Evolutionary conservation across 2,888 invertebrate genomes (phyloP), one percentile per base, ranked within the genome.

Genomic region (Digitonthophagus gazella): DNA sequence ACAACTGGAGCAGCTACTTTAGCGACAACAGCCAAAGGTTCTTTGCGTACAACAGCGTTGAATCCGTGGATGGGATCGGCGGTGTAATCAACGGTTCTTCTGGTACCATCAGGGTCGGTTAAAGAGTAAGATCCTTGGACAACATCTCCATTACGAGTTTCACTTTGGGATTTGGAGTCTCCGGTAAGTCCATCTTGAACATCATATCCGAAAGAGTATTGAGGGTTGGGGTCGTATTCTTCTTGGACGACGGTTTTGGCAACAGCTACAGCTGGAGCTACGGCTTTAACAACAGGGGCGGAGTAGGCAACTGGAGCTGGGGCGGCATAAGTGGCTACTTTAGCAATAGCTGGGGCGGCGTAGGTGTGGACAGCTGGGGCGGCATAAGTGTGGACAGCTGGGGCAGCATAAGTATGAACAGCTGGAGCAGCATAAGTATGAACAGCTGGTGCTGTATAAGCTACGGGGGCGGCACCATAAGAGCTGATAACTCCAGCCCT

Each of bases 41-140:
- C 88, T 75, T 86, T 86, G 81, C 86, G 88, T 0, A 90, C 89
- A 58, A 88, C 86, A 5, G 88, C 89, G 80, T 88, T 88, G 83
- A 89, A 89, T 0, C 88, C 88, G 74, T 88, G 86, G 67, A 85
- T 83, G 18, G 88, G 86, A 77, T 88, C 88, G 15, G 88, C 88
- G 54, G 85, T 84, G 78, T 86, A 86, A 74, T 86, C 85, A 11
- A 86, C 86, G 74, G 84, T 80, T 70, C 86, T 82, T 71, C 83
- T 81, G 66, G 84, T 84, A 74, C 86, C 86, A 75, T 86, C 86
- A 72, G 86, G 83, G 76, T 86, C 86, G 65, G 83, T 81, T 2
- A 86, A 76, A 20, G 85, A 85, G 78, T 86, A 86, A 73, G 83
- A 81, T 66, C 86, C 86, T 75, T 85, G 84, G 44, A 86, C 86